These are phyloP conservation scores for Moxostoma hubbsi DNA, from an alignment of 2,797 vertebrate genomes.

Conservation along the genomic window DNA sequence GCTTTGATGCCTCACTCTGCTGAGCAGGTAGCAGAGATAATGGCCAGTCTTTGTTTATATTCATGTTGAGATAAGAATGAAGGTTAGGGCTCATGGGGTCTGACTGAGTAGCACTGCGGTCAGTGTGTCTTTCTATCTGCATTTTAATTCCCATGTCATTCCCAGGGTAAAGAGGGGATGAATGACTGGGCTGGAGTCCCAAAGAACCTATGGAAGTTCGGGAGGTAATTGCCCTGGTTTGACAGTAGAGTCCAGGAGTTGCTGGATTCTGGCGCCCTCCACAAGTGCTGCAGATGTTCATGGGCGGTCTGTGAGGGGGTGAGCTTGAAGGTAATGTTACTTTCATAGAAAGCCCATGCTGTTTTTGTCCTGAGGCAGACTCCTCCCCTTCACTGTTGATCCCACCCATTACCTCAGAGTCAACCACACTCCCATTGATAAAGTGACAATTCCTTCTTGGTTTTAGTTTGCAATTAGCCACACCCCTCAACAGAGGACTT, in stretches of 20 bases:
- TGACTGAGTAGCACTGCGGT: conserved; percentile 26
- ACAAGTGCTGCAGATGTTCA: conserved; percentile 72
- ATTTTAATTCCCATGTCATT: conserved; percentile 22
- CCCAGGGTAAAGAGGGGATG: conserved; percentile 30
- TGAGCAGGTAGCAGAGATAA: conserved; percentile 41
- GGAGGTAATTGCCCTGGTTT: conserved; percentile 41
- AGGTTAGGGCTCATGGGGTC: conserved; percentile 41
- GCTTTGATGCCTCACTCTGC: conserved; percentile 44
- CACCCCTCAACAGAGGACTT: conserved; percentile 64
- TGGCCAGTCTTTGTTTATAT: conserved; percentile 54
- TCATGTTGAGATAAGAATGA: conserved; percentile 44
- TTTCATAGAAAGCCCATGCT: conserved; percentile 53
- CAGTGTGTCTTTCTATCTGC: conserved; percentile 53
- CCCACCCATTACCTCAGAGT: conserved; percentile 77
- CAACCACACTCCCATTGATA: conserved; percentile 79
- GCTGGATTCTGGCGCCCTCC: conserved; percentile 67
- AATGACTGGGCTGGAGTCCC: conserved; percentile 52
- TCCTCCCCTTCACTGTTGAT: conserved; percentile 71
- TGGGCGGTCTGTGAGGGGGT: conserved; percentile 57
- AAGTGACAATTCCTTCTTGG: conserved; percentile 66
- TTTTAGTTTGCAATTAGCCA: conserved; percentile 58
- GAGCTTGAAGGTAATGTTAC: conserved; percentile 52
- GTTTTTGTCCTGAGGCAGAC: conserved; percentile 37
- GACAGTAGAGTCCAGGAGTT: conserved; percentile 34
- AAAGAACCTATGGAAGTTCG: conserved; percentile 33